Evolutionary conservation across 2,888 invertebrate genomes (phyloP), one percentile per base, ranked within the genome.

Genomic region (Chloroclystis v-ata): DNA sequence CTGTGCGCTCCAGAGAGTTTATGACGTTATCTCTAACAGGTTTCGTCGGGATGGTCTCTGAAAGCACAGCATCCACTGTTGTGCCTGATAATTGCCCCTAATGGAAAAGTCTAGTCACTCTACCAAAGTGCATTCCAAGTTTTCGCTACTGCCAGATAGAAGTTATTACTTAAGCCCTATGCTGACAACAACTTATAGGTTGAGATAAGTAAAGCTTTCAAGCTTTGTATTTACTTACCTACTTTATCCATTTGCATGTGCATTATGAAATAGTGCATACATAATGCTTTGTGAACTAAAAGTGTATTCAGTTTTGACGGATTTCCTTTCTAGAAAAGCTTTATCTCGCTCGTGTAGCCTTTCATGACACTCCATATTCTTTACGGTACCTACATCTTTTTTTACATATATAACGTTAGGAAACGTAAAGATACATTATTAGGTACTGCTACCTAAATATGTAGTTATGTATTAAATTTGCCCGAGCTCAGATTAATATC

Each of bases 1-100:
- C 80, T 76, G 79, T 78, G 72, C 74, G 82, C 82, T 74, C 78
- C 78, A 80, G 76, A 73, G 84, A 83, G 78, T 85, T 86, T 86
- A 85, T 83, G 82, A 86, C 85, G 82, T 86, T 86, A 86, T 85
- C 85, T 80, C 82, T 85, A 85, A 85, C 85, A 83, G 83, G 82
- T 79, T 81, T 72, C 72, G 78, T 77, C 81, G 71, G 66, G 72
- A 75, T 63, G 63, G 74, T 65, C 72, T 69, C 64, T 68, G 73
- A 77, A 76, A 76, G 76, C 80, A 76, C 75, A 67, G 78, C 73
- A 78, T 78, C 72, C 75, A 72, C 80, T 74, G 81, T 81, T 82
- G 80, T 82, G 82, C 74, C 78, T 82, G 82, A 85, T 87, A 87
- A 87, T 87, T 87, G 85, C 75, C 72, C 68, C 77, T 87, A 87